Base-by-base conservation (phyloP, 2,113 vertebrate genomes). In the Pelvicachromis taeniatus region DNA sequence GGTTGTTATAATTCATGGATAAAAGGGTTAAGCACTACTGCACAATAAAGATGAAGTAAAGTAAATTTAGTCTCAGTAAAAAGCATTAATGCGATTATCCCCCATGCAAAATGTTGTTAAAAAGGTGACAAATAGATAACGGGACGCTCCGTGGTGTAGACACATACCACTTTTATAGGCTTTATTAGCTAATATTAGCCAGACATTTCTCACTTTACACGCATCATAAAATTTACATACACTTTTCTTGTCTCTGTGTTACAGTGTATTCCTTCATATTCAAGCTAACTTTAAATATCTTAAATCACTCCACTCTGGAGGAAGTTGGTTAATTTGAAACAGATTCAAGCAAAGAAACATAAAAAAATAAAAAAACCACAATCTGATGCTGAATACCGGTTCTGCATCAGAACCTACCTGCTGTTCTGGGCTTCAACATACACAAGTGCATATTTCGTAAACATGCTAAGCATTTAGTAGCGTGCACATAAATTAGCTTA, bases 301-400 rank as follows among this genome's bases (percentile, higher is more conserved):
- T 80, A 83, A 88, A 92, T 87, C 85, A 86, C 87, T 90, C 87
- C 75, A 63, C 85, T 86, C 45, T 16, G 42, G 73, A 59, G 87
- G 81, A 90, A 88, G 80, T 70, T 58, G 40, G 23, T 58, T 94
- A 91, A 95, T 91, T 81, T 84, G 81, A 90, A 93, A 92, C 91
- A 89, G 92, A 87, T 78, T 85, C 16, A 83, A 87, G 48, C 73
- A 56, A 56, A 78, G 77, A 61, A 79, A 19, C 80, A 50, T 4
- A 21, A 23, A 31, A 81, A 23, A 84, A 40, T n/a, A n/a, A 84
- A 21, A 85, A 55, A 21, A 16, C 13, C 29, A 80, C 3, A 40
- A 50, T 4, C n/a, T 61, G 40, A 31, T 61, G 78, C 50, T 17
- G 81, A 31, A 75, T 65, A 55, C 53, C 19, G 19, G 31, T 38